These are phyloP conservation scores for Pantala flavescens DNA, from an alignment of 1,140 invertebrate species.

Conservation along the genomic window DNA sequence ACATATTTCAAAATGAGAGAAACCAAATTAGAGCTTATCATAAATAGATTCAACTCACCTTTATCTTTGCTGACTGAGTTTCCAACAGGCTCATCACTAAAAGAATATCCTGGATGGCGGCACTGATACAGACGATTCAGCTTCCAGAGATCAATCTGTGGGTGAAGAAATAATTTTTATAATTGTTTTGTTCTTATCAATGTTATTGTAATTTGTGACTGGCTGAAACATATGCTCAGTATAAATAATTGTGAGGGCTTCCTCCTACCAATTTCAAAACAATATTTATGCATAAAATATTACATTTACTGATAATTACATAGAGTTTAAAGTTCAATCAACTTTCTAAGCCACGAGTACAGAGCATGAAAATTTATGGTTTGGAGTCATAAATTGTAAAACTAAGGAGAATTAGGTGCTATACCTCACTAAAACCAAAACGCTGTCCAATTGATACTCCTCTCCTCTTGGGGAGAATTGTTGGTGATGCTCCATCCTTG, in stretches of 20 bases:
- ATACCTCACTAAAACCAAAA: constrained; percentile 30
- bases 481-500: constrained; percentile 37
- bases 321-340: too few relatives aligned
- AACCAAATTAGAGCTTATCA: neutral
- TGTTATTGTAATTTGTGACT: neutral
- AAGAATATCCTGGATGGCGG: constrained; percentile 24
- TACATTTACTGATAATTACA: too few relatives aligned
- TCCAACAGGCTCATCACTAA: constrained; percentile 26
- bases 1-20: neutral
- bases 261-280: neutral
- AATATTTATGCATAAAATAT: neutral
- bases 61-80: constrained; percentile 34
- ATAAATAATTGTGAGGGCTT: neutral
- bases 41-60: constrained; percentile 9
- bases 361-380: neutral
- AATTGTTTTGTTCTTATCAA: neutral
- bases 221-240: neutral
- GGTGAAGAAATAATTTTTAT: neutral
- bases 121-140: constrained; percentile 23
- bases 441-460: constrained; percentile 38
- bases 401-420: neutral
- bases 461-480: constrained; percentile 37
- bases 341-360: neutral
- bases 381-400: neutral
- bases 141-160: constrained; percentile 14